A percentile compares a stretch with the other conserved stretches of the same genome.
These are phyloP conservation scores for Monochamus alternatus DNA, from an alignment of 2,888 invertebrate genomes.

Conservation along the genomic window DNA sequence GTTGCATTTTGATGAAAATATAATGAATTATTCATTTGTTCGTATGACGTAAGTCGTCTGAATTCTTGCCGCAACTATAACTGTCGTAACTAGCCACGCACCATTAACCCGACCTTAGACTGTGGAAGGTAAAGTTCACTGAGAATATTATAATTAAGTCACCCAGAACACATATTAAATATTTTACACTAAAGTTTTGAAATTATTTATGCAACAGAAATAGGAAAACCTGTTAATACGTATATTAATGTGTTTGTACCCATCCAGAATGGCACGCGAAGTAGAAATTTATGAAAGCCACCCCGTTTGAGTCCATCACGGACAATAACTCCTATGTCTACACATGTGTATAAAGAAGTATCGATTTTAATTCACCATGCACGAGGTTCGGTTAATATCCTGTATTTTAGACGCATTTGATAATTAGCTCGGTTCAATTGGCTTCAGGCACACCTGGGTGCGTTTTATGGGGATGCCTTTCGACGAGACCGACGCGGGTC, in stretches of 20 bases:
- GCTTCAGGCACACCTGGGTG: slow-evolving; percentile 37
- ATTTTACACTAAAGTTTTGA: too few species aligned
- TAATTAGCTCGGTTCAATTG: slow-evolving; percentile 48
- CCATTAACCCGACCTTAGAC: too few species aligned
- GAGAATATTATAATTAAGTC: too few species aligned
- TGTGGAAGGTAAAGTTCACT: too few species aligned
- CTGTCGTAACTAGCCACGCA: too few species aligned
- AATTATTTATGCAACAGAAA: too few species aligned
- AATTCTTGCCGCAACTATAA: too few species aligned
- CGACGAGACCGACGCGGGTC: slow-evolving; percentile 6
- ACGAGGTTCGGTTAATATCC: not conserved
- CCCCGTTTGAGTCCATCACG: slow-evolving; percentile 2
- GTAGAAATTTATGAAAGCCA: not conserved
- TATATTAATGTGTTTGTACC: not conserved
- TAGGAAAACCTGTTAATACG: too few species aligned
- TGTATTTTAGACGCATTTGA: slow-evolving; percentile 34
- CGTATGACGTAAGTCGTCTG: too few species aligned
- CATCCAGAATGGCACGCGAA: not conserved
- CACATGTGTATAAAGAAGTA: slow-evolving; percentile 19
- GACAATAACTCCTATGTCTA: slow-evolving; percentile 15
- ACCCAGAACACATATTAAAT: too few species aligned
- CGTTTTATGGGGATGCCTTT: slow-evolving; percentile 31
- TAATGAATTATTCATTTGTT: too few species aligned
- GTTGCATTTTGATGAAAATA: too few species aligned
- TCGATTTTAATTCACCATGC: slow-evolving; percentile 15